A percentile compares a stretch with the other conserved stretches of the same genome.
These are phyloP conservation scores for Caenorhabditis briggsae DNA, from an alignment of 1,140 invertebrate species.

Conservation along the genomic window DNA sequence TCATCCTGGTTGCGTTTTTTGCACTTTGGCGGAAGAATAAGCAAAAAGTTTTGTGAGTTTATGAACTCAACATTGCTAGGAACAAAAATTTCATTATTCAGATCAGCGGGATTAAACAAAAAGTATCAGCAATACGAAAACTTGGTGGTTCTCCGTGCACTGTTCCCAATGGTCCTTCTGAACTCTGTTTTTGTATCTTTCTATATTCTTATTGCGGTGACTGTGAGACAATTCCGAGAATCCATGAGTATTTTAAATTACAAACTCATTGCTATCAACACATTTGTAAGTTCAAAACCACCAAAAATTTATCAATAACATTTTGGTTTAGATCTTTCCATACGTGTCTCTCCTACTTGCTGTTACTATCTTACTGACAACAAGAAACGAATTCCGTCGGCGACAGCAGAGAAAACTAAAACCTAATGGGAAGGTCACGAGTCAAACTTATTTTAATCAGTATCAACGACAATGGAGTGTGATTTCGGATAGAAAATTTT, in stretches of 20 bases:
- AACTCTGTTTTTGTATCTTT: conserved; percentile 23
- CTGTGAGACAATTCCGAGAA: background rate
- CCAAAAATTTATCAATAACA: background rate
- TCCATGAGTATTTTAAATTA: conserved; percentile 10
- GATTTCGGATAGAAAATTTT: background rate
- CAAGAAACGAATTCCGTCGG: background rate
- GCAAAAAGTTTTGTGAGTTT: conserved; percentile 19
- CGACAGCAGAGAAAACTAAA: conserved; percentile 11
- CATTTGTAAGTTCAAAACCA: conserved; percentile 11
- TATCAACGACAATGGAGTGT: conserved; percentile 41
- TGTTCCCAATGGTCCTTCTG: conserved; percentile 17
- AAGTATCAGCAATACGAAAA: conserved; percentile 44
- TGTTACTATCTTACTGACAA: conserved; percentile 1
- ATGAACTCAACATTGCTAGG: background rate
- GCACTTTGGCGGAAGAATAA: conserved; percentile 1
- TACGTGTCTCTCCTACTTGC: conserved; percentile 25
- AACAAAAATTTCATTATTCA: background rate
- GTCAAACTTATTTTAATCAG: conserved; percentile 34
- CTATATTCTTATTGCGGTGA: conserved; percentile 5
- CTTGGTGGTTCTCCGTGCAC: conserved; percentile 6
- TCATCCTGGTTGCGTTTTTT: background rate
- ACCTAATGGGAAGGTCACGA: background rate
- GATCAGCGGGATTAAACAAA: background rate
- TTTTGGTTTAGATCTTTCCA: conserved; percentile 20
- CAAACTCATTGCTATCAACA: conserved; percentile 23